Evolutionary conservation across 2,888 invertebrate genomes (phyloP).

Genomic region (Synergus umbraculus): DNA sequence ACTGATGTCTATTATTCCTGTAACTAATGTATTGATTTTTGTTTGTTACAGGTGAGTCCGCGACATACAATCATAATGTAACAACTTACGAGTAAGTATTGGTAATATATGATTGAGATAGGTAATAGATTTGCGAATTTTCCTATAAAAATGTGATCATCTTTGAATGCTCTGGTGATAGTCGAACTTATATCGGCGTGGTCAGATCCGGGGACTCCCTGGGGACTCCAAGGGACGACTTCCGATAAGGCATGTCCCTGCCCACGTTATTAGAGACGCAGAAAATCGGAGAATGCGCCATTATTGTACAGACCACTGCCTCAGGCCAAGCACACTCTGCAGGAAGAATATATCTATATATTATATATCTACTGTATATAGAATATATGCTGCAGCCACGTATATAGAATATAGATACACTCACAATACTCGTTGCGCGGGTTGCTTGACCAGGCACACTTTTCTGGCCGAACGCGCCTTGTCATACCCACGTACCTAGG

Average conservation of each 20-base stretch:
- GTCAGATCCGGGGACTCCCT: slow-evolving; percentile 44
- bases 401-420: slow-evolving; percentile 21
- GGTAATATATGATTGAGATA: background rate
- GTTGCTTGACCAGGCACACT: slow-evolving; percentile 52
- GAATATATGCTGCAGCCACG: background rate
- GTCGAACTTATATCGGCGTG: slow-evolving; percentile 30
- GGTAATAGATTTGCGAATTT: background rate
- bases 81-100: background rate
- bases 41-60: background rate
- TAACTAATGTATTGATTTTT: background rate
- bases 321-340: slow-evolving; percentile 42
- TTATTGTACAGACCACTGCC: slow-evolving; percentile 65
- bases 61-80: background rate
- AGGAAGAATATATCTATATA: slow-evolving; percentile 31
- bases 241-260: slow-evolving; percentile 56
- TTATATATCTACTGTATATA: background rate
- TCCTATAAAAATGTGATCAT: too few species aligned
- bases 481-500: slow-evolving; percentile 51
- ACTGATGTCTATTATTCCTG: background rate
- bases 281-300: slow-evolving; percentile 70
- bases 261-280: slow-evolving; percentile 68
- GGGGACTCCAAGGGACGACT: slow-evolving; percentile 43
- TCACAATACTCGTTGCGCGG: slow-evolving; percentile 47
- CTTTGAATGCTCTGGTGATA: background rate
- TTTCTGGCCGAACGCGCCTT: slow-evolving; percentile 53